phyloP scores from a whole-genome alignment of 2,113 vertebrate species.

The Lepus europaeus region DNA sequence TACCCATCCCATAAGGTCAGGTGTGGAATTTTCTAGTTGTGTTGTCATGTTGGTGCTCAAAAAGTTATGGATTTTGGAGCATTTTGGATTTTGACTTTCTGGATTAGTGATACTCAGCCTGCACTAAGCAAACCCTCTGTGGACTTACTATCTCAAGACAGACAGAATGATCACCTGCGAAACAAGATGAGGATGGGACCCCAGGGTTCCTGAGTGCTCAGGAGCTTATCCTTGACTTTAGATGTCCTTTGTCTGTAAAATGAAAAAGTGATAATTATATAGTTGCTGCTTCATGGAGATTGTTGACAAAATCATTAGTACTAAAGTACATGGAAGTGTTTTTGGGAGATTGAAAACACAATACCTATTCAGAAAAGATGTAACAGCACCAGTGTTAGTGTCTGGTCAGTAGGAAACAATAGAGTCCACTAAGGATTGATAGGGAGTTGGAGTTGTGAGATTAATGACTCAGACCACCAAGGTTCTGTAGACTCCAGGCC shows the following conservation, averaged over 20 bases:
- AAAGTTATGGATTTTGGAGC: no score
- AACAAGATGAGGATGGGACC: background rate
- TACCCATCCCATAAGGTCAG: no score
- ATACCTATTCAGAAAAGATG: background rate
- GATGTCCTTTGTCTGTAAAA: slow-evolving; percentile 23
- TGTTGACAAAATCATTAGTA: background rate
- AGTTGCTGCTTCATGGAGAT: slow-evolving; percentile 9
- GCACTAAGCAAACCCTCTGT: background rate
- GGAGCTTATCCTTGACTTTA: background rate
- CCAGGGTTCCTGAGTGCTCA: background rate
- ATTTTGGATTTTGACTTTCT: no score
- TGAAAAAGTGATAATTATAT: background rate
- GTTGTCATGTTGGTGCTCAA: no score
- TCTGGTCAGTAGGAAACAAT: background rate
- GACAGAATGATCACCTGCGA: background rate
- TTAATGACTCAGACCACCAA: background rate
- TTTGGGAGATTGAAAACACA: background rate
- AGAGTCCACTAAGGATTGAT: background rate
- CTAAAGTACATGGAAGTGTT: background rate
- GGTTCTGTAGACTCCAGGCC: background rate
- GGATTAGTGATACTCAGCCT: no score
- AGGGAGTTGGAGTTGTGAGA: background rate
- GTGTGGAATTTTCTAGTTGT: no score
- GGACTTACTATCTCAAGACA: background rate
- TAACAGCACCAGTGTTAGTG: background rate